Conservation (phyloP, 2,797 vertebrate species). For the Sebastes nivosus region DNA sequence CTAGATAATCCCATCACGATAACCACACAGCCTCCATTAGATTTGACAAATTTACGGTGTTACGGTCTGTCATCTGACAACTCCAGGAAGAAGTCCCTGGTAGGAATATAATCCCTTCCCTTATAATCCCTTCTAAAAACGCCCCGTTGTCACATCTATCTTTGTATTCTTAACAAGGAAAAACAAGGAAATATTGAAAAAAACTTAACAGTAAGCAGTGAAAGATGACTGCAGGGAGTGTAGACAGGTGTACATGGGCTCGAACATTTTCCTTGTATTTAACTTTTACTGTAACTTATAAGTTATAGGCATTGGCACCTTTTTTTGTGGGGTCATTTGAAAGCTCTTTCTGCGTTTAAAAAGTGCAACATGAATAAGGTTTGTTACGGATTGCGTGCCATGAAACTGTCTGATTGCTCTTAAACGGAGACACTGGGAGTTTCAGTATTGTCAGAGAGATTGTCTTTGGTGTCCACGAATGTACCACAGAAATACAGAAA, state of each 20-base stretch:
- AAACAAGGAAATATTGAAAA: neutral
- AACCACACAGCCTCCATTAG: neutral
- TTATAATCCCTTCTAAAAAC: constrained; percentile 11
- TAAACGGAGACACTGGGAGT: neutral
- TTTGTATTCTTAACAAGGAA: constrained; percentile 10
- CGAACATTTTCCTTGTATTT: too few species aligned
- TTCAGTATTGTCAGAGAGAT: constrained; percentile 12
- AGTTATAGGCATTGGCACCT: neutral
- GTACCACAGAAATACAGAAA: constrained; percentile 4
- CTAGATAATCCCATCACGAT: neutral
- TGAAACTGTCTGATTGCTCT: neutral
- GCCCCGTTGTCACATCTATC: neutral
- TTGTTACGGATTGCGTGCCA: neutral
- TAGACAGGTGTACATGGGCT: neutral
- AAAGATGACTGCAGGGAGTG: neutral
- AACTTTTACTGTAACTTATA: too few species aligned
- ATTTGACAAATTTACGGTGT: neutral
- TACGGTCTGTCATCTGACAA: neutral
- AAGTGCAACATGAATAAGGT: neutral
- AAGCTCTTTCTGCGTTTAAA: neutral
- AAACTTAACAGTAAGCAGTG: neutral
- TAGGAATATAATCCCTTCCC: constrained; percentile 13
- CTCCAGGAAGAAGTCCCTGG: neutral
- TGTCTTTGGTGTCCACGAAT: constrained; percentile 59
- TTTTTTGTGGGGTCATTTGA: neutral